These are phyloP conservation scores for Zeuzera pyrina DNA, from an alignment of 2,888 invertebrate genomes.

Conservation along the genomic window DNA sequence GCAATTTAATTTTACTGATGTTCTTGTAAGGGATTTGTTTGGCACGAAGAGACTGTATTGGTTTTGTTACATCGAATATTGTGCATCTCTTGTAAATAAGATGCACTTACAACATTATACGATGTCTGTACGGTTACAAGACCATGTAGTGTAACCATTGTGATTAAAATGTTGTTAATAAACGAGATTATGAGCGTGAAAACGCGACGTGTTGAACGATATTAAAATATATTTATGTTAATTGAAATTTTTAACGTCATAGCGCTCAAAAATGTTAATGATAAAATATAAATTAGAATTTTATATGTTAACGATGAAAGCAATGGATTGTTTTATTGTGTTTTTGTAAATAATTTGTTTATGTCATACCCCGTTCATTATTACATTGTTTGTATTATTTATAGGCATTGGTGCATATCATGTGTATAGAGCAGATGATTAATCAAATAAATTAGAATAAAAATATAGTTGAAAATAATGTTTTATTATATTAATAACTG, in stretches of 20 bases:
- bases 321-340: slow-evolving; percentile 36
- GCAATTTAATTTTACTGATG: too few relatives aligned
- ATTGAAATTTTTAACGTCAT: slow-evolving; percentile 15
- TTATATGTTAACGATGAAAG: slow-evolving; percentile 30
- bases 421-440: slow-evolving; percentile 72
- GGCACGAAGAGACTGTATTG: too few relatives aligned
- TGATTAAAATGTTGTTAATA: slow-evolving; percentile 51
- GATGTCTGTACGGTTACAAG: too few relatives aligned
- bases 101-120: too few relatives aligned
- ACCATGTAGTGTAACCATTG: too few relatives aligned
- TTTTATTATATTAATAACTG: slow-evolving; percentile 31
- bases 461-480: slow-evolving; percentile 48
- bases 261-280: slow-evolving; percentile 34
- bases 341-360: slow-evolving; percentile 49
- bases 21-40: too few relatives aligned
- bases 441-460: slow-evolving; percentile 71
- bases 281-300: slow-evolving; percentile 27
- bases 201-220: slow-evolving; percentile 22
- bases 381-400: slow-evolving; percentile 65
- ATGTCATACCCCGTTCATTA: slow-evolving; percentile 42
- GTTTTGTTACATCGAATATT: neutral
- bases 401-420: slow-evolving; percentile 74
- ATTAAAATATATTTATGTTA: slow-evolving; percentile 4
- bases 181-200: slow-evolving; percentile 22
- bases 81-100: too few relatives aligned